Base-by-base conservation (phyloP, 2,888 invertebrate species). In the Leptopilina syphax region DNA sequence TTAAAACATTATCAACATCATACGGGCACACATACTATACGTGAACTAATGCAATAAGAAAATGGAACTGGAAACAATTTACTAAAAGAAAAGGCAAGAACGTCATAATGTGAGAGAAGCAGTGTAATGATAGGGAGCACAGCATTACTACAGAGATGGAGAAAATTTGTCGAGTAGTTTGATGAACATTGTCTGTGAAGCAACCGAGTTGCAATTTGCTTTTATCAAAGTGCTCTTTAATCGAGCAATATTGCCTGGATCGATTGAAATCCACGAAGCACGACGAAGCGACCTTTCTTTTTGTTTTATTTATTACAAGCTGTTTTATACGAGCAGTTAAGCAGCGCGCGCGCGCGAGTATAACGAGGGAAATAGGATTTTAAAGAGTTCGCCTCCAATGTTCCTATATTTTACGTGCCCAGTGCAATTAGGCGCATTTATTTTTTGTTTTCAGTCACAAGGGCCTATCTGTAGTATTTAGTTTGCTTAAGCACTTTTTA, bases 401-500 rank as follows among this genome's bases (percentile, higher is more conserved):
- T 73, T 57, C 73, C 73, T 73, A 73, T 73, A 73, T 57, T 73
- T 73, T 73, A 73, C 57, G 27, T 73, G 73, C 57, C 34, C 41
- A 57, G 34, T 73, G 73, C 73, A 73, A 73, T 73, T 73, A 73
- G n/a, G 57, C 34, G 57, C 34, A 9, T 5, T 57, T 73, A 54
- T 41, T 73, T 73, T 73, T 50, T 50, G 9, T 50, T 50, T 50
- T 50, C 12, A 73, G n/a, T 27, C 57, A n/a, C 70, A 27, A 70
- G 70, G 27, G 54, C 57, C 10, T 41, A 73, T 73, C 57, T 73
- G 57, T 57, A 73, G 57, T 73, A 73, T 80, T 81, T 70, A 81
- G 80, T 82, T 82, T 79, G 79, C 83, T 83, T 81, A 82, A 82
- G 80, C 73, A 79, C 80, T 83, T 83, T 83, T 83, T 83, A 81